A percentile compares a stretch with the other conserved stretches of the same genome.
These are phyloP conservation scores for Hippopotamus amphibius DNA, from an alignment of 2,113 vertebrate species.

Conservation along the genomic window DNA sequence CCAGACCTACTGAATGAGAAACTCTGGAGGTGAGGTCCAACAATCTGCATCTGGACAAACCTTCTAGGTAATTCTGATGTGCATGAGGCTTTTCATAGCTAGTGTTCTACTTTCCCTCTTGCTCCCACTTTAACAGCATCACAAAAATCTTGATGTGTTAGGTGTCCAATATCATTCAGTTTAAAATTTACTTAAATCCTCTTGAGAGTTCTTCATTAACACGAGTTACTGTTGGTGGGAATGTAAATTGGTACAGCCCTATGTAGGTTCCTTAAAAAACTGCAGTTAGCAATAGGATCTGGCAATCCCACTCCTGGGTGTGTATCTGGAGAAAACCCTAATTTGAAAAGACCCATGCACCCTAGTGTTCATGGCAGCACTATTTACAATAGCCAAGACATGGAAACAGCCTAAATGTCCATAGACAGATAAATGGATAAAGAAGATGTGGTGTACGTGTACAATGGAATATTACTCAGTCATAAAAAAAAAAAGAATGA, in stretches of 20 bases:
- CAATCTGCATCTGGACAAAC: neutral
- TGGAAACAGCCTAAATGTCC: neutral
- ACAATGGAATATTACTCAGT: neutral
- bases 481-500: neutral
- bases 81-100: neutral
- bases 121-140: neutral
- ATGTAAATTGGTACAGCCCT: neutral
- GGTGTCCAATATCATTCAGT: neutral
- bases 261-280: neutral
- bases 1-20: neutral
- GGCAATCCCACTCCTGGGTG: neutral
- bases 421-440: neutral
- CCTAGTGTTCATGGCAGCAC: neutral
- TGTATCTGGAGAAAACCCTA: neutral
- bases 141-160: neutral
- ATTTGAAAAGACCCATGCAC: neutral
- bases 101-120: neutral
- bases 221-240: neutral
- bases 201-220: neutral
- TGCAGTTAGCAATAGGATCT: neutral
- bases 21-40: neutral
- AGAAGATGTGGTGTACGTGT: neutral
- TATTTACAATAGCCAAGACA: neutral
- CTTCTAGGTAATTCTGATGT: neutral
- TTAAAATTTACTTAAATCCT: conserved; percentile 5